Conservation (phyloP, 2,888 invertebrate genomes). For the Minunthozetes semirufus region DNA sequence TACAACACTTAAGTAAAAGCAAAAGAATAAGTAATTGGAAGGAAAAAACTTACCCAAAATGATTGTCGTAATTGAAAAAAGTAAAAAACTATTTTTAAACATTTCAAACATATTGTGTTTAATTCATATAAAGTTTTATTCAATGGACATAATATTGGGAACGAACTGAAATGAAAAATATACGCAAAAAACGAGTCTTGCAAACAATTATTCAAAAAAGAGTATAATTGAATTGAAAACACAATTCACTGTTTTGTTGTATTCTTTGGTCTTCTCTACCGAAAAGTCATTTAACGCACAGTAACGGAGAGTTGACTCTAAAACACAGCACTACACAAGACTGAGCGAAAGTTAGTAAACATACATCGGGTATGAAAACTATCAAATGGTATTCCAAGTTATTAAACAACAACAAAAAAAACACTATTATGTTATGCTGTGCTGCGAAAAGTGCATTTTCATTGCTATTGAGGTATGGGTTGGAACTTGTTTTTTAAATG, state of each 20-base stretch:
- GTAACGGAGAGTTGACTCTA: not conserved
- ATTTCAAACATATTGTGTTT: not conserved
- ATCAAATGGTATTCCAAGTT: not conserved
- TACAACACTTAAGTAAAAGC: too few relatives aligned
- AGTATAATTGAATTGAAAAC: too few relatives aligned
- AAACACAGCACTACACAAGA: not conserved
- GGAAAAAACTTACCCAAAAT: not conserved
- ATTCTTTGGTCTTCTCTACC: not conserved
- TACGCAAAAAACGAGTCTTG: too few relatives aligned
- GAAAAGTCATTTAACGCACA: not conserved
- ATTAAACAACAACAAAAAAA: slow-evolving; percentile 1
- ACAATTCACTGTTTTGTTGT: too few relatives aligned
- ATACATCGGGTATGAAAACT: not conserved
- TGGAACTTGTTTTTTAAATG: not conserved
- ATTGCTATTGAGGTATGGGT: not conserved
- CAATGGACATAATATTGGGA: too few relatives aligned
- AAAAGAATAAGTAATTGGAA: too few relatives aligned
- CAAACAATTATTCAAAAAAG: too few relatives aligned
- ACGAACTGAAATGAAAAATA: too few relatives aligned
- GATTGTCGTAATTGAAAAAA: not conserved
- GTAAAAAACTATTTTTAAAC: not conserved
- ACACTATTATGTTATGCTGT: not conserved
- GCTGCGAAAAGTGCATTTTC: not conserved
- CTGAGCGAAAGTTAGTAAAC: not conserved
- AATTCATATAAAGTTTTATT: not conserved